Base-by-base conservation (phyloP, 2,797 vertebrate species). In the Alectoris magna region DNA sequence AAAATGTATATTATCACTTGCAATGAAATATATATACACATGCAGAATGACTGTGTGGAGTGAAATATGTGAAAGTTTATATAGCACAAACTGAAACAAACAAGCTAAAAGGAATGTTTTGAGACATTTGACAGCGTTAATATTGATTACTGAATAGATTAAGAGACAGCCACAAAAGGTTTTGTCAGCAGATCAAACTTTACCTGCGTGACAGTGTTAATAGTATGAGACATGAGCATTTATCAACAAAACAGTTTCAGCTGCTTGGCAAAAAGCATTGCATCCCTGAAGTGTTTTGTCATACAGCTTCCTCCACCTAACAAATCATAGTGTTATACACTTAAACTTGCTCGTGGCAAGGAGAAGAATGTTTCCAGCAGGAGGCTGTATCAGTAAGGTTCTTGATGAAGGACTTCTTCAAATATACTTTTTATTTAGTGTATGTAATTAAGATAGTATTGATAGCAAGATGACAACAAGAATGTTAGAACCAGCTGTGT, bases 81-180 rank as follows among this genome's bases (percentile, higher is more conserved):
- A 27, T 7, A 84, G 48, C 36, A 64, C 31, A 49, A 29, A 15
- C 26, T 70, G 93, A 91, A 93, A 89, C 48, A 91, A 91, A 85
- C 92, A 95, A 91, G 49, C 39, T 84, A 74, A 86, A 84, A 94
- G 55, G 75, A 90, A 94, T 21, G 24, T 84, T 96, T 96, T 94
- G 93, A 95, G 93, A 85, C 81, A 87, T 95, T 96, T 95, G 91
- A 94, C 87, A 95, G 90, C 36, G 75, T 96, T 96, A 96, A 96
- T 97, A 97, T 97, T 97, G 97, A 97, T 97, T 96, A 86, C 64
- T 85, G 75, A 97, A 93, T 88, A 97, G 96, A 97, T 97, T 97
- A 97, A 98, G 97, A 97, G 96, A 95, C 88, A 97, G 79, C 86
- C 58, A 81, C 83, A 75, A 97, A 91, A 91, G 85, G 63, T 96